phyloP scores from a whole-genome alignment of 2,113 vertebrate species.

The Synchiropus splendidus region DNA sequence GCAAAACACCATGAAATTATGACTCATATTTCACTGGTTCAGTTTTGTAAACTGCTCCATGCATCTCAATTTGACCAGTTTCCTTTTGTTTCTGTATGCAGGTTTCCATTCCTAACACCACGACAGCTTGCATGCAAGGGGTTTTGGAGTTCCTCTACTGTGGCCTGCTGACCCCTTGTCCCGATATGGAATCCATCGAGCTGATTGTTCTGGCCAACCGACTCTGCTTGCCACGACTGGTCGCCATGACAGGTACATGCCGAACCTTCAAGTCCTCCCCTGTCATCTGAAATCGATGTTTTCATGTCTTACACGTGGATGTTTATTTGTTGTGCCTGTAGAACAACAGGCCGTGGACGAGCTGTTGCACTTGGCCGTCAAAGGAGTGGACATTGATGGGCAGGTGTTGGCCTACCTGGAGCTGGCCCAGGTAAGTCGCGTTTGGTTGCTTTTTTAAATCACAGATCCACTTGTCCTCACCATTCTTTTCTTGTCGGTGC shows the following conservation, averaged over 20 bases:
- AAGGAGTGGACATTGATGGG: constrained; percentile 77
- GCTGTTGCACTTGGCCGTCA: constrained; percentile 67
- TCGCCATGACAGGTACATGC: constrained; percentile 81
- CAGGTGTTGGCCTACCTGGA: constrained; percentile 82
- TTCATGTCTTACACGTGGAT: no score
- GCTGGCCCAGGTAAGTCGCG: constrained; percentile 75
- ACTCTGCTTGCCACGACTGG: constrained; percentile 78
- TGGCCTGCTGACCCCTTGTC: constrained; percentile 67
- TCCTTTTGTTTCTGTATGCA: constrained; percentile 29
- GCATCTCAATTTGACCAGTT: no score
- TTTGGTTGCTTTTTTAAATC: not conserved
- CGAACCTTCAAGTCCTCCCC: no score
- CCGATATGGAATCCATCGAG: constrained; percentile 74
- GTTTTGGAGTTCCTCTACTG: constrained; percentile 85
- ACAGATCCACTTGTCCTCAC: not conserved
- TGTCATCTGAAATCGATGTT: no score
- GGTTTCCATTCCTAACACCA: constrained; percentile 79
- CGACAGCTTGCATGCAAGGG: constrained; percentile 69
- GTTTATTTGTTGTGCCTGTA: constrained; percentile 34
- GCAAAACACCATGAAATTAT: no score
- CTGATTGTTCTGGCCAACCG: constrained; percentile 78
- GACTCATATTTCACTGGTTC: not conserved
- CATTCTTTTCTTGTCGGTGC: constrained; percentile 8
- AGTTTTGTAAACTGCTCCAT: not conserved
- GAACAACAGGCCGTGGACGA: constrained; percentile 81